Evolutionary conservation across 2,113 vertebrate genomes (phyloP), one percentile per base, ranked within the genome.

Genomic region (Donacobius atricapilla): DNA sequence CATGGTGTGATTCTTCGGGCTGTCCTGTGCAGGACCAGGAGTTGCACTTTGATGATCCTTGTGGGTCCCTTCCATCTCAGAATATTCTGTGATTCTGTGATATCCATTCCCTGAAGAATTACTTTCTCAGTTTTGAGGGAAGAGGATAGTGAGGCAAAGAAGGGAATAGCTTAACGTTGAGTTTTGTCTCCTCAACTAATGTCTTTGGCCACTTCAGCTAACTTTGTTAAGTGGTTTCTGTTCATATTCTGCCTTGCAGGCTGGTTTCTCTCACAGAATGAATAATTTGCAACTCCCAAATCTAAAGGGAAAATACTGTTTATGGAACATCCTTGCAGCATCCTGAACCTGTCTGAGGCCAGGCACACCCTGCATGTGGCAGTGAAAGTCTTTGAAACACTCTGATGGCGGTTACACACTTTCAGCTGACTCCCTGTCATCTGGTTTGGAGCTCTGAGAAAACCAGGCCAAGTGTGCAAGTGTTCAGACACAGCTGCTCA

Each of bases 391-490:
- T 65, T 64, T 44, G 39, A 31, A 72, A 65, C 11, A 5, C 44
- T 57, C 31, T 44, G 37, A 15, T 37, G 15, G 22, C 31, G 21
- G 28, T 45, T n/a, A 35, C 7, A n/a, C 40, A 11, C 3, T 51
- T 64, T 15, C n/a, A 73, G n/a, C 6, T 25, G 50, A 24, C 15
- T 51, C 45, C 6, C 19, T 15, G 2, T 13, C 27, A 37, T 13
- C 10, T 40, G 35, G 35, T 53, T 53, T 22, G 42, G 68, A 80
- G 30, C 10, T 58, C 48, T 65, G 23, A 66, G 37, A 81, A 83
- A 23, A 10, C 13, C 45, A 48, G 30, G 15, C 18, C 15, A 33
- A 61, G 24, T 2, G 7, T 28, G 15, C 0, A 0, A 60, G 31
- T 4, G 45, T 31, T 28, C 42, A 27, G 39, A 50, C 31, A 83